These are phyloP conservation scores for Coracopsis vasa DNA, from an alignment of 2,113 vertebrate species.

Conservation along the genomic window DNA sequence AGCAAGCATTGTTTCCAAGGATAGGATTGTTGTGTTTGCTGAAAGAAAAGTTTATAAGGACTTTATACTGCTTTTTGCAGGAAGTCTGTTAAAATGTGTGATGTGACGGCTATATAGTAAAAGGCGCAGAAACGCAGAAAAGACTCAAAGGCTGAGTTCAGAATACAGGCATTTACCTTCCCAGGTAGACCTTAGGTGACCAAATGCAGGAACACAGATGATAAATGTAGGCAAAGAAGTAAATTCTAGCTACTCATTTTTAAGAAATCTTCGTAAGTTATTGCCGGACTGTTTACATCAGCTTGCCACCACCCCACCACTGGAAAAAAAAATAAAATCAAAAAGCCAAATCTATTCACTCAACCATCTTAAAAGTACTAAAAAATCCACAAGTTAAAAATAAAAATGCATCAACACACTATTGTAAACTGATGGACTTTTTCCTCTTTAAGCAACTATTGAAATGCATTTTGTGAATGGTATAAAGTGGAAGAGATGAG, in stretches of 20 bases:
- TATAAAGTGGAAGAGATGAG: conserved; percentile 59
- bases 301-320: too few relatives aligned
- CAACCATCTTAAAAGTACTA: neutral
- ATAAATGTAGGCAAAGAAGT: neutral
- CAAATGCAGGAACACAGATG: neutral
- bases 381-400: conserved; percentile 34
- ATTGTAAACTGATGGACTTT: neutral
- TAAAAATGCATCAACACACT: neutral
- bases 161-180: neutral
- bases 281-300: neutral
- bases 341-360: neutral
- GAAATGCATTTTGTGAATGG: conserved; percentile 41
- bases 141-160: neutral
- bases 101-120: neutral
- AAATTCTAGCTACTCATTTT: neutral
- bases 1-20: neutral
- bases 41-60: neutral
- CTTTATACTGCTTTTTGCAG: neutral
- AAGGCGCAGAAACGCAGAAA: neutral
- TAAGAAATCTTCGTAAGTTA: neutral
- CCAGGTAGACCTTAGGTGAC: neutral
- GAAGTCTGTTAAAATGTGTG: neutral
- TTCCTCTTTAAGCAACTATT: conserved; percentile 1
- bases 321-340: neutral
- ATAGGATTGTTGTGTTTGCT: neutral